Base-by-base conservation (phyloP, 2,797 vertebrate genomes). In the Clarias laeviceps region DNA sequence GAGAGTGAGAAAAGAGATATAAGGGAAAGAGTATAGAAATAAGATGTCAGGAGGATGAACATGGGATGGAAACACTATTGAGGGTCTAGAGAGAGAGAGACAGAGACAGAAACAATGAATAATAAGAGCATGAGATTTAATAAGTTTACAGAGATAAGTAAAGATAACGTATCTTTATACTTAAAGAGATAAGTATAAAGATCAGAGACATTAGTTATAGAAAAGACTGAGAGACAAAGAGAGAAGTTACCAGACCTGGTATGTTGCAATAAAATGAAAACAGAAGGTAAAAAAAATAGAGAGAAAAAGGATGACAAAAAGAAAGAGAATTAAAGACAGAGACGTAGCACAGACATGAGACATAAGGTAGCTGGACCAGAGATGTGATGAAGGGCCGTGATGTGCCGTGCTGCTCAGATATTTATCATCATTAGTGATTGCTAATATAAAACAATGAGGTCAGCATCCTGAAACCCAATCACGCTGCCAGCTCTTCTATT, bases 401-500 rank as follows among this genome's bases (percentile, higher is more conserved):
- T 59, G 82, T 37, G 81, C 72, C 54, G 72, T 61, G 70, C 68
- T 62, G 80, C 68, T 86, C 64, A 54, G 24, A 73, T 18, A 90
- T 89, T 73, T 80, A 88, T 88, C 87, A 88, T 87, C 87, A 88
- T 89, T 86, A 89, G 40, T n/a, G 79, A 24, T 12, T 29, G 79
- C 82, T 83, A 86, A 87, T 85, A 84, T 87, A 89, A 85, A 89
- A 86, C 27, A 45, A 85, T 89, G 84, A 89, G 84, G 82, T 88
- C 88, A 89, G 84, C 86, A 85, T 83, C 82, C 66, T 57, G 69
- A 83, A 88, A 86, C 84, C 82, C 57, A 82, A 81, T 83, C 76
- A 83, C 24, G 29, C 66, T 20, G 20, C 87, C 79, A 37, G 61
- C 40, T 61, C 27, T 15, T 62, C 2, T 86, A 84, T 85, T 88